These are phyloP conservation scores for Antitype chi DNA, from an alignment of 2,888 invertebrate species.

Conservation along the genomic window DNA sequence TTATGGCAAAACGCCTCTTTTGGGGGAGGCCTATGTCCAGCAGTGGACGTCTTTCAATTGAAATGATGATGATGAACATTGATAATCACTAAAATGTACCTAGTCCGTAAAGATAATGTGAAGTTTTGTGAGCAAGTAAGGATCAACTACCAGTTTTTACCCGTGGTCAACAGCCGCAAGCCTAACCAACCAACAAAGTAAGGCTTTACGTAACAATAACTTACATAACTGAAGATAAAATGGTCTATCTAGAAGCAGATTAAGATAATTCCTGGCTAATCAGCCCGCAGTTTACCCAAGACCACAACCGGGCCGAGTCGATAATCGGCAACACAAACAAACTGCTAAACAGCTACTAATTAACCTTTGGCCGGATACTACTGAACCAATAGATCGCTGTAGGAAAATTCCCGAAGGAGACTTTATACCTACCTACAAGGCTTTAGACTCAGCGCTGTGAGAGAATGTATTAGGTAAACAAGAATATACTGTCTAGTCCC, in stretches of 20 bases:
- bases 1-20: too few species aligned
- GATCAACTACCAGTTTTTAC: too few species aligned
- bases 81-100: too few species aligned
- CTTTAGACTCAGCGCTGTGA: not conserved
- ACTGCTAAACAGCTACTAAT: conserved; percentile 47
- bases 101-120: too few species aligned
- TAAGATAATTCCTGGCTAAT: conserved; percentile 34
- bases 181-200: not conserved
- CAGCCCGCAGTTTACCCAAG: conserved; percentile 9
- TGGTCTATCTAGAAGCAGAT: conserved; percentile 4
- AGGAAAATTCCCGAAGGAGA: conserved; percentile 1
- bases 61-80: too few species aligned
- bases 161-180: too few species aligned
- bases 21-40: too few species aligned
- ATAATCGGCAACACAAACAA: conserved; percentile 50
- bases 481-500: too few species aligned
- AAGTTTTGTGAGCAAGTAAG: too few species aligned
- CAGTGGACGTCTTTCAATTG: too few species aligned
- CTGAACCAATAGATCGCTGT: conserved; percentile 14
- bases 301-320: conserved; percentile 5
- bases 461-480: not conserved
- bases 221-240: conserved; percentile 21
- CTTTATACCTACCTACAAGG: not conserved
- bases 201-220: not conserved
- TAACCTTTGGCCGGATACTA: conserved; percentile 11